These are phyloP conservation scores for Aplysia californica DNA, from an alignment of 1,140 invertebrate genomes.

Conservation along the genomic window DNA sequence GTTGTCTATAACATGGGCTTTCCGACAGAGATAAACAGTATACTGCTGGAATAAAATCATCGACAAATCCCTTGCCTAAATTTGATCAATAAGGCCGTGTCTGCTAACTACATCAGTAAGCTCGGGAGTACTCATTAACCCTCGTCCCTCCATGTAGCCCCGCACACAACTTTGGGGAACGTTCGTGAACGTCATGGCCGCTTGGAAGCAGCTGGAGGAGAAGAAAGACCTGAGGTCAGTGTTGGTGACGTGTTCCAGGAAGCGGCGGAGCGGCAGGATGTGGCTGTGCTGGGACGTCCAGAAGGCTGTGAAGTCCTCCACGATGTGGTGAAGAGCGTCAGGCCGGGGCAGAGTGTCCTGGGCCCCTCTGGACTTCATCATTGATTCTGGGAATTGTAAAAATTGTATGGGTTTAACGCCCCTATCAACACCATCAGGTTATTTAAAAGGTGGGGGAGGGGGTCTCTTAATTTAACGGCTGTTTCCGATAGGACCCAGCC, in stretches of 20 bases:
- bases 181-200: slow-evolving; percentile 53
- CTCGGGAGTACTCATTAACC: slow-evolving; percentile 33
- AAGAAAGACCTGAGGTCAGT: slow-evolving; percentile 63
- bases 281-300: slow-evolving; percentile 67
- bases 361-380: slow-evolving; percentile 47
- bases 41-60: no score
- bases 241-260: slow-evolving; percentile 60
- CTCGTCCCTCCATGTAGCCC: slow-evolving; percentile 52
- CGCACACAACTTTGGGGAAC: slow-evolving; percentile 54
- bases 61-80: no score
- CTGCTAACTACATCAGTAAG: no score
- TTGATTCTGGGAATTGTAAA: slow-evolving; percentile 53
- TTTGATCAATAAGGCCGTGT: no score
- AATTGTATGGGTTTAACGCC: not conserved
- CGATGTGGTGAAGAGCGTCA: slow-evolving; percentile 66
- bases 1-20: no score
- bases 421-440: not conserved
- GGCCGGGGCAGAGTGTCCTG: slow-evolving; percentile 62
- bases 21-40: no score
- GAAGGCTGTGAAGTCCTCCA: slow-evolving; percentile 69
- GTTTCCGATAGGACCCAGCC: not conserved
- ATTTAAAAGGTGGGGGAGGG: not conserved
- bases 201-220: slow-evolving; percentile 61
- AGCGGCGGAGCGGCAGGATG: slow-evolving; percentile 66
- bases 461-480: not conserved